Percentiles rank a stretch among this genome's conserved stretches.
Evolutionary conservation across 1,140 invertebrate species (phyloP).

Genomic region (Polypedilum pembai): DNA sequence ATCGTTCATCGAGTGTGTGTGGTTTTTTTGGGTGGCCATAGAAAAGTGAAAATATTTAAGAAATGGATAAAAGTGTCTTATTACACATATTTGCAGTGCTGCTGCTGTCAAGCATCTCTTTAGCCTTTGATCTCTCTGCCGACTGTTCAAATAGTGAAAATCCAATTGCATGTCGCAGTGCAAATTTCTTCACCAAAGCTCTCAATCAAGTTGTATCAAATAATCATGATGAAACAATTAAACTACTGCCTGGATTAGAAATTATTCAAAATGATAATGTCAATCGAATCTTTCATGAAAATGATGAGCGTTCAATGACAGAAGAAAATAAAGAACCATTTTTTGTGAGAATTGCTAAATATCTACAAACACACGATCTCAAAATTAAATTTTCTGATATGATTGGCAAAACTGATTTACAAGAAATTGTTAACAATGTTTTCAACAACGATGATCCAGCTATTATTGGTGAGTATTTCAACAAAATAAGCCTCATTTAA

Average conservation of each 20-base stretch:
- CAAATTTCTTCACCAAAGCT: conserved; percentile 37
- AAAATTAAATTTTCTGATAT: conserved; percentile 60
- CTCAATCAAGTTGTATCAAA: conserved; percentile 32
- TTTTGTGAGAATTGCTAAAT: conserved; percentile 52
- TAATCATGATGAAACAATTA: conserved; percentile 36
- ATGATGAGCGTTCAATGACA: conserved; percentile 35
- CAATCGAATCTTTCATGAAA: background rate
- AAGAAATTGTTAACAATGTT: conserved; percentile 42
- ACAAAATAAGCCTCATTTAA: too few species aligned
- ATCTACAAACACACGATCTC: conserved; percentile 60
- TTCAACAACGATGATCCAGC: conserved; percentile 43
- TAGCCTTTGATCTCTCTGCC: background rate
- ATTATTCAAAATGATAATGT: conserved; percentile 35
- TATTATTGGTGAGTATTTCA: background rate
- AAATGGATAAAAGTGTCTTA: background rate
- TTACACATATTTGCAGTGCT: background rate
- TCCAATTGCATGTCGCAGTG: conserved; percentile 38
- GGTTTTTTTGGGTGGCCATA: too few species aligned
- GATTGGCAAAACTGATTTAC: conserved; percentile 46
- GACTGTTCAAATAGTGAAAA: conserved; percentile 10
- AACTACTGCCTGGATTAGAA: conserved; percentile 39
- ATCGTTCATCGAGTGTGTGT: background rate
- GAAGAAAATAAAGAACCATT: conserved; percentile 45
- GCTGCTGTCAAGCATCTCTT: background rate
- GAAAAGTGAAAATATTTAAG: background rate